These are phyloP conservation scores for Ceratitis capitata DNA, from an alignment of 1,140 invertebrate genomes.

Conservation along the genomic window DNA sequence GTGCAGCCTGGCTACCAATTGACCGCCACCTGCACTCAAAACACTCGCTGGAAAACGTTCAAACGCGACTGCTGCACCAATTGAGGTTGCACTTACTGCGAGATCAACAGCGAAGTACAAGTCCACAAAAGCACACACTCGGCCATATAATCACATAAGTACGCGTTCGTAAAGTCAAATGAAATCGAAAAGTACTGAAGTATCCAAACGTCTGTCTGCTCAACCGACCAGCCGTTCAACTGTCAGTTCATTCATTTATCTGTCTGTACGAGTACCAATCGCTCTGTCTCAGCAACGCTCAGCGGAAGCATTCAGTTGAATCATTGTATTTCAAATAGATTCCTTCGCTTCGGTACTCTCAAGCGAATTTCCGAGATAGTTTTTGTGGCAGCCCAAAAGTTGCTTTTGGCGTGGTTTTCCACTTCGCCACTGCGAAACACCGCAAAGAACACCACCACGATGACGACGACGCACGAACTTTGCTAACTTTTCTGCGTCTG, in stretches of 20 bases:
- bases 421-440: too few species aligned
- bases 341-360: not conserved
- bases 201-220: too few species aligned
- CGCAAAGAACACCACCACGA: too few species aligned
- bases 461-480: too few species aligned
- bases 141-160: too few species aligned
- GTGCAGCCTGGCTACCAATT: too few species aligned
- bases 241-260: too few species aligned
- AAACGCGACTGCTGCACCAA: not conserved
- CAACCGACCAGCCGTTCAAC: too few species aligned
- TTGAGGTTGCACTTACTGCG: not conserved
- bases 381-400: not conserved
- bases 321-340: conserved; percentile 27
- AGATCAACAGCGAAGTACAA: not conserved
- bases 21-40: not conserved
- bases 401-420: not conserved
- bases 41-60: not conserved
- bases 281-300: not conserved
- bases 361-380: not conserved
- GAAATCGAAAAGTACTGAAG: not conserved
- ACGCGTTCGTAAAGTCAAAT: not conserved
- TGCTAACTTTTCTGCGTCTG: not conserved
- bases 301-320: not conserved
- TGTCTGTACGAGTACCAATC: too few species aligned
- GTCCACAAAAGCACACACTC: too few species aligned